Base-by-base conservation (phyloP, 2,888 invertebrate species). In the Caenorhabditis japonica region DNA sequence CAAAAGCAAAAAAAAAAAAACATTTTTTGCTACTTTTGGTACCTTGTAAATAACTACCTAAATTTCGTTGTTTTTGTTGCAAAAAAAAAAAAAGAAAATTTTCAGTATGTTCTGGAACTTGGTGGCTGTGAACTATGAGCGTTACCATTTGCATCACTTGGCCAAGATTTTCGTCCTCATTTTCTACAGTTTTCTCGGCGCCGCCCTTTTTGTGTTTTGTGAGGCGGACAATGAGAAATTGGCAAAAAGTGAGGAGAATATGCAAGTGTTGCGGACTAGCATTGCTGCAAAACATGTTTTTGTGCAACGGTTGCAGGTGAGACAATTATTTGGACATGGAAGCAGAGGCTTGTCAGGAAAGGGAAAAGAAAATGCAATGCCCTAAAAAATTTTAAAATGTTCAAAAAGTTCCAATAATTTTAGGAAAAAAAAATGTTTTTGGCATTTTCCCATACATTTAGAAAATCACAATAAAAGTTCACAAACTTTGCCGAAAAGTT, bases 51-150 rank as follows among this genome's bases (percentile, higher is more conserved):
- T 5, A 33, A 36, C 12, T 3, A 15, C 4, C 13, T n/a, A 15
- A 33, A 8, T 8, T 8, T 33, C 33, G 33, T 33, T 33, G n/a
- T n/a, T n/a, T n/a, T 33, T 12, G 33, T 33, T 12, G 33, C 5
- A 33, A 33, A 33, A 33, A 33, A 8, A 13, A 46, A 58, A 17
- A 58, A 46, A 46, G 7, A 36, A 4, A 58, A 58, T 30, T 21
- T 47, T 61, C 68, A 75, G 72, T 41, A 83, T 84, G 84, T 79
- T 84, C 62, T 84, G 83, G 83, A 84, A 84, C 44, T 64, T 84
- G 12, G 75, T 84, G 5, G 73, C 79, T 4, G 72, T 71, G 8
- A 75, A 80, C 34, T 84, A 84, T 60, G 80, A 83, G 56, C 60
- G 75, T 39, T 83, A 80, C 49, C 71, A 80, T 21, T 62, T 84